Percentiles rank a stretch among this genome's conserved stretches.
These are phyloP conservation scores for Saguinus imperator DNA, from an alignment of 2,113 vertebrate species.

Conservation along the genomic window DNA sequence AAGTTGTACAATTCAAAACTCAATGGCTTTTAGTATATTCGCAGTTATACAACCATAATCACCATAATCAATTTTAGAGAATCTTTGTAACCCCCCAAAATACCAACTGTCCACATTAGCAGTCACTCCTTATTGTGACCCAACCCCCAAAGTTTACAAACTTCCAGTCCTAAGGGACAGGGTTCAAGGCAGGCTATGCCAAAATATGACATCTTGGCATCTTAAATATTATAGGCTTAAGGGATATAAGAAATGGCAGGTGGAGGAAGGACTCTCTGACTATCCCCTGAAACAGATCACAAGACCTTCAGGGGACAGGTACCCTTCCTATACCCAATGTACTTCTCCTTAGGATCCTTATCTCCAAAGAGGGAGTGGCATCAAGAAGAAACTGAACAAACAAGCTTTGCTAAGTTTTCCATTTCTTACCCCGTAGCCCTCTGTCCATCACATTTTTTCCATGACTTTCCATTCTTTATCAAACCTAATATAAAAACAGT, in stretches of 20 bases:
- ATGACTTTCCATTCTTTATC: background rate
- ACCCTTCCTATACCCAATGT: fast-evolving
- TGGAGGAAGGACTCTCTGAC: background rate
- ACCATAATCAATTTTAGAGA: background rate
- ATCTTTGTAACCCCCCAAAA: background rate
- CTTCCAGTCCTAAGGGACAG: background rate
- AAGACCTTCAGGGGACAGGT: too few species aligned
- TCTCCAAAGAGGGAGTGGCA: too few species aligned
- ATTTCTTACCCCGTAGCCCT: background rate
- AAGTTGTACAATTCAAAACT: background rate
- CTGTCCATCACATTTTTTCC: background rate
- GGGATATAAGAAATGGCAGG: background rate
- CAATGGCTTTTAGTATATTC: background rate
- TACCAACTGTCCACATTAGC: background rate
- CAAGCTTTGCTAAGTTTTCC: background rate
- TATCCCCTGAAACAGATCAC: background rate
- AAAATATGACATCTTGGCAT: background rate
- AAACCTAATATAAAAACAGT: background rate
- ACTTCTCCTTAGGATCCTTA: background rate
- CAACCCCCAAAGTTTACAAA: background rate
- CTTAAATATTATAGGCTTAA: background rate
- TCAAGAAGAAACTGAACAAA: background rate
- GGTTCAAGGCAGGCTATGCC: background rate
- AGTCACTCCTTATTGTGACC: background rate
- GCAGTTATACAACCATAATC: background rate